Base-by-base conservation (phyloP, 2,797 vertebrate species). In the Hylomyscus alleni region DNA sequence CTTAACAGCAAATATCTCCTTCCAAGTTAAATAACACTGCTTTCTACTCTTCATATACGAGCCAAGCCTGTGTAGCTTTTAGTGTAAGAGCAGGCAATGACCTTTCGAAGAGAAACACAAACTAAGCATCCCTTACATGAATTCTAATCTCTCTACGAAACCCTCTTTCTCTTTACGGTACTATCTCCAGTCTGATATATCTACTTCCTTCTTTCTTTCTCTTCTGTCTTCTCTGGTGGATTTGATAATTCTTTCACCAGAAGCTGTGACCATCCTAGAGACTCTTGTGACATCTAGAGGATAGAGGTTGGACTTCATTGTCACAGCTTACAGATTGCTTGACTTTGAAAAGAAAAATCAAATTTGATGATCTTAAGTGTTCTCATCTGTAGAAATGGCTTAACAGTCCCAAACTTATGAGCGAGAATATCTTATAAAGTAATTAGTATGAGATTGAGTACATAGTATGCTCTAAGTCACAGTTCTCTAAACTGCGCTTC, bases 311-410 rank as follows among this genome's bases (percentile, higher is more conserved):
- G 29, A 1, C 10, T 76, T 54, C 11, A 92, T 26, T 13, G 2
- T 85, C 29, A 84, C 26, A 62, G 52, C 78, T 89, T 78, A 62
- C 31, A 90, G 19, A 84, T 24, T 87, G 26, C 6, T 54, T 96
- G 72, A 87, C 31, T 52, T 90, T 56, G 80, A 87, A 85, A 12
- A 73, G 31, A 80, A 11, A 11, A 91, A 47, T 12, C 22, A 88
- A 93, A 52, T 85, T 76, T 92, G 44, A n/a, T 88, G 60, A 96
- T 8, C 7, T 14, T 81, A 52, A 72, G 62, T 93, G 90, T 95
- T 72, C 44, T 72, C 7, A 69, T 8, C 22, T 72, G 6, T n/a
- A 93, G 8, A n/a, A 73, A 62, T 20, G 56, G 31, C 14, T 56
- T 77, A 67, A 80, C 29, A 83, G 19, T 2, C 15, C 24, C 13